A percentile compares a stretch with the other conserved stretches of the same genome.
phyloP scores from a whole-genome alignment of 2,797 vertebrate genomes.

The Acipenser ruthenus region DNA sequence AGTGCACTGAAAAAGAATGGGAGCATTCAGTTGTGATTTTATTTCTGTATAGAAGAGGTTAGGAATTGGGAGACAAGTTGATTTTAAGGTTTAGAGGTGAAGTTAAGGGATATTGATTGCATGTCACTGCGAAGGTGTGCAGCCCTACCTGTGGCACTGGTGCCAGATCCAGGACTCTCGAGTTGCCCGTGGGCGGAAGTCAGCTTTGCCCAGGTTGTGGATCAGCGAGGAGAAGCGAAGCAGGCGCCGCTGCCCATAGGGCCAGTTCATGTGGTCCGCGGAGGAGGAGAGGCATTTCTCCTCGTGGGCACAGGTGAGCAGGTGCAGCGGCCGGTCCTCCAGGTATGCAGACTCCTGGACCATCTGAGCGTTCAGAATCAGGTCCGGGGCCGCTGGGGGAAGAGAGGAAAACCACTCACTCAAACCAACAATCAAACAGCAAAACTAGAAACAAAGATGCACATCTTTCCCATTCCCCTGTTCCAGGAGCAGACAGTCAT shows the following conservation, averaged over 20 bases:
- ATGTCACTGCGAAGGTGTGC: too few relatives aligned
- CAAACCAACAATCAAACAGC: too few relatives aligned
- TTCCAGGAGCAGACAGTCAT: too few relatives aligned
- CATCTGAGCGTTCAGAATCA: constrained; percentile 83
- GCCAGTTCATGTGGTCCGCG: constrained; percentile 83
- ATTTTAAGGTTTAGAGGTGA: too few relatives aligned
- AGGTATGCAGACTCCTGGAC: constrained; percentile 94
- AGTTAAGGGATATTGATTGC: too few relatives aligned
- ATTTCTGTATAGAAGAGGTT: too few relatives aligned
- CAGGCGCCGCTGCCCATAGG: constrained; percentile 84
- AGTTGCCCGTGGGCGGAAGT: constrained; percentile 82
- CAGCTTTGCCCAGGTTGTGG: constrained; percentile 83
- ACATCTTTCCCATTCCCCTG: too few relatives aligned
- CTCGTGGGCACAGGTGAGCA: constrained; percentile 89
- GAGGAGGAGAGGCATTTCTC: constrained; percentile 91
- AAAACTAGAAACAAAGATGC: too few relatives aligned
- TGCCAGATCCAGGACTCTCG: constrained; percentile 95
- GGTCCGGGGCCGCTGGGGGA: constrained; percentile 75
- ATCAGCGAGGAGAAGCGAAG: constrained; percentile 95
- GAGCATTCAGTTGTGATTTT: too few relatives aligned
- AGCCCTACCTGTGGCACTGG: constrained; percentile 84
- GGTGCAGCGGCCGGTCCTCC: constrained; percentile 84
- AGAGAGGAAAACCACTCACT: background rate
- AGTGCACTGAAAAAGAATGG: too few relatives aligned
- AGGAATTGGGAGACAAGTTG: too few relatives aligned